phyloP scores from a whole-genome alignment of 2,888 invertebrate species.

The Dryocosmus kuriphilus region DNA sequence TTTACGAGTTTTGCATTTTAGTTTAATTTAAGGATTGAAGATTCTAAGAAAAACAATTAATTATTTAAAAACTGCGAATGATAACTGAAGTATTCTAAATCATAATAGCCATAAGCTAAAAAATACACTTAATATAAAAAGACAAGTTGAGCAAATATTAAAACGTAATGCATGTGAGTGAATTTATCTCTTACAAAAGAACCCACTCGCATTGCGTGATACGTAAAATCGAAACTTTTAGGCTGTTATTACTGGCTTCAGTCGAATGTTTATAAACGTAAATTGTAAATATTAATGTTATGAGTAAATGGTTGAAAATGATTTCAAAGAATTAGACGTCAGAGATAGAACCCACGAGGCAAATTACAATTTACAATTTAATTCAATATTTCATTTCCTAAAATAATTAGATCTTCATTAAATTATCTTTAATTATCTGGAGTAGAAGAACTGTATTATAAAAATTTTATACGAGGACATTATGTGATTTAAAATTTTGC shows the following conservation, averaged over 20 bases:
- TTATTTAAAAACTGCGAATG: slow-evolving; percentile 9
- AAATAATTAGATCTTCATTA: neutral
- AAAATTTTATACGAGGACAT: no score
- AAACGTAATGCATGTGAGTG: neutral
- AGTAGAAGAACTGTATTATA: neutral
- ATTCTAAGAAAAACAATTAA: neutral
- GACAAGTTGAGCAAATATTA: slow-evolving; percentile 10
- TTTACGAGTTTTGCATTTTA: no score
- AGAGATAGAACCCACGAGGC: neutral
- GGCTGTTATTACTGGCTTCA: slow-evolving; percentile 10
- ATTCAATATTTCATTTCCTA: neutral
- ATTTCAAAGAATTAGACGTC: slow-evolving; percentile 34
- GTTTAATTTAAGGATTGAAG: no score
- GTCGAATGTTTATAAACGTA: slow-evolving; percentile 36
- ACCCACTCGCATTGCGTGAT: neutral
- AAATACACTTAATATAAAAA: neutral
- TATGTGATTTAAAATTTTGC: neutral
- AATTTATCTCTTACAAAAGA: neutral
- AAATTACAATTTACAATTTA: neutral
- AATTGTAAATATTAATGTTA: slow-evolving; percentile 23
- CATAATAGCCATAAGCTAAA: neutral
- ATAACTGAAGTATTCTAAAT: slow-evolving; percentile 33
- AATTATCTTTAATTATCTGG: neutral
- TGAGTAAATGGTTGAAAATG: neutral
- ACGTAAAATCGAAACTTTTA: slow-evolving; percentile 24